A percentile compares a stretch with the other conserved stretches of the same genome.
These are phyloP conservation scores for Pituophis catenifer DNA, from an alignment of 2,113 vertebrate species.

Conservation along the genomic window DNA sequence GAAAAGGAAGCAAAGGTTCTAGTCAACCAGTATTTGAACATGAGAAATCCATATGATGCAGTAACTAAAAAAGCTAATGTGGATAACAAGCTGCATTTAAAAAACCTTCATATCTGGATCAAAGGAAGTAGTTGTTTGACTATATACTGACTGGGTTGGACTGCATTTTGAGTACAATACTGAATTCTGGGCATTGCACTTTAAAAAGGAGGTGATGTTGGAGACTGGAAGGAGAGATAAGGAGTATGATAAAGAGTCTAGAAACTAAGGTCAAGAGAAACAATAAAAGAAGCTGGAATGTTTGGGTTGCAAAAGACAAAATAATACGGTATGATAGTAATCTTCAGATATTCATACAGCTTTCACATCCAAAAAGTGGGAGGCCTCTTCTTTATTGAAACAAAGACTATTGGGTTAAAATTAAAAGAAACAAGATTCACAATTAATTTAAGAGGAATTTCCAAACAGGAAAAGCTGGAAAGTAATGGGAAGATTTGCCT, in stretches of 20 bases:
- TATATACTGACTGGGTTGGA: background rate
- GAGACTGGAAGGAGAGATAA: background rate
- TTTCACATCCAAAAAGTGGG: background rate
- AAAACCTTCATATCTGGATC: background rate
- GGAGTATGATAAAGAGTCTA: background rate
- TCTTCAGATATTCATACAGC: background rate
- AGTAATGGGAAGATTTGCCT: background rate
- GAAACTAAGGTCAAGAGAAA: background rate
- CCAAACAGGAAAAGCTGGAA: background rate
- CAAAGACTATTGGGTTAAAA: background rate
- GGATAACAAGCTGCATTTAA: background rate
- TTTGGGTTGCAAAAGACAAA: background rate
- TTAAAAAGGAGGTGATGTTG: background rate
- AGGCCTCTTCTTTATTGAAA: background rate
- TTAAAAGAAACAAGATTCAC: background rate
- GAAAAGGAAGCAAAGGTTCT: background rate
- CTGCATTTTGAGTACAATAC: background rate
- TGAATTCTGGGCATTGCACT: background rate
- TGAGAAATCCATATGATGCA: background rate
- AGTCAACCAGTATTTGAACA: background rate
- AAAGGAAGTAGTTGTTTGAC: background rate
- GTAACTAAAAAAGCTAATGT: background rate
- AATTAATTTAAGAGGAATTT: background rate
- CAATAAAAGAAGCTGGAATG: background rate
- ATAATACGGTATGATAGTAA: background rate